Evolutionary conservation across 2,888 invertebrate genomes (phyloP).

Genomic region (Altica lythri): DNA sequence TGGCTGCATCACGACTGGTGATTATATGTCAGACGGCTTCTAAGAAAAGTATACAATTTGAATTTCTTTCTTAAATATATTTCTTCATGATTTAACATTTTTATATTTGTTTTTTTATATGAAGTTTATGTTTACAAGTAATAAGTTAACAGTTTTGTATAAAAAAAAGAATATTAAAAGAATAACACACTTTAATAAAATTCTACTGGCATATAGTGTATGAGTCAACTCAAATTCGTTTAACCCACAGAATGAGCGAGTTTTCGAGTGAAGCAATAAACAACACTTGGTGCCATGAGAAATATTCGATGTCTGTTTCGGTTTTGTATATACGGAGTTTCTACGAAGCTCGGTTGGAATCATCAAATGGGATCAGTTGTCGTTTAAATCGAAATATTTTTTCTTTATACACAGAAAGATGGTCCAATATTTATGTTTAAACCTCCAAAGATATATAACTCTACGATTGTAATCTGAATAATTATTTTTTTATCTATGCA

Average conservation of each 20-base stretch:
- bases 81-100: no score
- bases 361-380: conserved; percentile 24
- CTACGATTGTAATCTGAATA: conserved; percentile 22
- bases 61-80: no score
- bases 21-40: no score
- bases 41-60: no score
- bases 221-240: conserved; percentile 13
- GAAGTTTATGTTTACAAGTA: no score
- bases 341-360: conserved; percentile 20
- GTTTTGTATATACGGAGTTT: conserved; percentile 12
- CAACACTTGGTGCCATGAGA: conserved; percentile 16
- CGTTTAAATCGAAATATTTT: conserved; percentile 23
- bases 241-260: conserved; percentile 16
- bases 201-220: background rate
- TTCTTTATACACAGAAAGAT: conserved; percentile 13
- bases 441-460: conserved; percentile 12
- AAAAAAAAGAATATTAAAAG: no score
- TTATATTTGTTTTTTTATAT: no score
- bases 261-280: conserved; percentile 21
- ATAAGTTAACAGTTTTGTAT: no score
- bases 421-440: conserved; percentile 9
- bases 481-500: conserved; percentile 23
- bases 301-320: conserved; percentile 16
- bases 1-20: no score
- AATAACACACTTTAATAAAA: no score